Base-by-base conservation (phyloP, 2,888 invertebrate genomes). In the Marasmarcha lunaedactyla region DNA sequence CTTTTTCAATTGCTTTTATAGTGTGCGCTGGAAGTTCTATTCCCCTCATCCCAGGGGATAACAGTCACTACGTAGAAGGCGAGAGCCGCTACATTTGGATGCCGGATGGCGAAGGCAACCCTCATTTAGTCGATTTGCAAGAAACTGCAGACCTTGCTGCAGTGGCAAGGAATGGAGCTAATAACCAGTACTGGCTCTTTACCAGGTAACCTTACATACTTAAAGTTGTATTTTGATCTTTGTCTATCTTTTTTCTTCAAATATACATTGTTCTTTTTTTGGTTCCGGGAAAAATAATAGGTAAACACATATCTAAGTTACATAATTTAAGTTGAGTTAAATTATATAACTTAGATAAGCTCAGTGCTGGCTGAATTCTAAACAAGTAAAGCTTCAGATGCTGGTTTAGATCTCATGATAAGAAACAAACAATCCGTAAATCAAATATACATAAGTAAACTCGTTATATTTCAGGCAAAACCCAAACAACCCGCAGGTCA, bases 1-100 rank as follows among this genome's bases (percentile, higher is more conserved):
- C 3, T 7, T 20, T 20, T 5, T 20, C 7, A 7, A 42, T 25
- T 42, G 27, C 36, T 14, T 46, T 55, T 55, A 11, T 45, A 77
- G 77, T 69, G 37, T 66, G 69, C 48, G 53, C 60, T 35, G 55
- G 62, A 15, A 50, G 46, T 36, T 59, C 59, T 9, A 51, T 69
- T 13, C 66, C 69, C 11, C 13, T 48, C 6, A 40, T 65, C 13
- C 77, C 78, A 10, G 71, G 72, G 15, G 74, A 78, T 43, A 81
- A 81, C 43, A 74, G 71, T 42, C 63, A 73, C 50, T 81, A 79
- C 52, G 68, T 73, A 2, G 77, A 78, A 47, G 79, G 79, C 0
- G 57, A 62, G 37, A 77, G 76, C 48, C 71, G 70, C 1, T 83
- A 73, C 50, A 60, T 81, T 39, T 81, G 78, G 77, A 76, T 81